phyloP scores from a whole-genome alignment of 1,140 invertebrate species.

The Coenobita brevimanus region DNA sequence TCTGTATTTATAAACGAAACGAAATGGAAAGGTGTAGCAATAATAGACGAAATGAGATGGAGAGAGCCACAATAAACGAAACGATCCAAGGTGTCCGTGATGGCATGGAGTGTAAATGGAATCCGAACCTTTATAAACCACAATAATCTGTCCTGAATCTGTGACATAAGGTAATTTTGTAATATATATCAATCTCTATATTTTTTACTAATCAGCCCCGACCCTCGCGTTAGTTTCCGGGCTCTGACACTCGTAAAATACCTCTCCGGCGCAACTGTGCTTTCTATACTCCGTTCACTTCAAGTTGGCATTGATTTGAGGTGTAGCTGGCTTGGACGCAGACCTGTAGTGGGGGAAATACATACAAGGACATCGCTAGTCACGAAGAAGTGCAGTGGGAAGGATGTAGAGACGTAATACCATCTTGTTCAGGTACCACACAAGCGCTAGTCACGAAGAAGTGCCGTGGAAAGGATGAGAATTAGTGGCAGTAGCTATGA shows the following conservation, averaged over 20 bases:
- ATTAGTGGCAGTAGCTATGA: no score
- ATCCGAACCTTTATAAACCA: conserved; percentile 22
- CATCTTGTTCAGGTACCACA: no score
- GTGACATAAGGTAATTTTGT: conserved; percentile 16
- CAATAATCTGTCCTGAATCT: background rate
- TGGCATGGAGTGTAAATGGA: conserved; percentile 15
- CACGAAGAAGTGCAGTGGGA: no score
- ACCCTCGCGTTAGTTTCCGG: background rate
- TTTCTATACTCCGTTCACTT: background rate
- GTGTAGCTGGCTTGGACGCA: background rate
- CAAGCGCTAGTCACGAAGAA: no score
- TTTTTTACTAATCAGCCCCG: conserved; percentile 41
- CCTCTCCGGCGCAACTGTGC: background rate
- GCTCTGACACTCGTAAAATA: background rate
- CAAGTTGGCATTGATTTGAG: background rate
- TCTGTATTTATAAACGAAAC: no score
- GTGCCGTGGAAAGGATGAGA: no score
- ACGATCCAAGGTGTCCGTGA: background rate
- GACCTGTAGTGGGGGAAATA: conserved; percentile 9
- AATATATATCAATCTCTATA: conserved; percentile 38
- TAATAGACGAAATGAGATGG: no score
- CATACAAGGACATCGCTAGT: no score
- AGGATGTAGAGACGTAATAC: no score
- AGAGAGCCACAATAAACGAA: no score
- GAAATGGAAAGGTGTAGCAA: no score